These are phyloP conservation scores for Platycheirus rosarum DNA, from an alignment of 2,888 invertebrate genomes.

Conservation along the genomic window DNA sequence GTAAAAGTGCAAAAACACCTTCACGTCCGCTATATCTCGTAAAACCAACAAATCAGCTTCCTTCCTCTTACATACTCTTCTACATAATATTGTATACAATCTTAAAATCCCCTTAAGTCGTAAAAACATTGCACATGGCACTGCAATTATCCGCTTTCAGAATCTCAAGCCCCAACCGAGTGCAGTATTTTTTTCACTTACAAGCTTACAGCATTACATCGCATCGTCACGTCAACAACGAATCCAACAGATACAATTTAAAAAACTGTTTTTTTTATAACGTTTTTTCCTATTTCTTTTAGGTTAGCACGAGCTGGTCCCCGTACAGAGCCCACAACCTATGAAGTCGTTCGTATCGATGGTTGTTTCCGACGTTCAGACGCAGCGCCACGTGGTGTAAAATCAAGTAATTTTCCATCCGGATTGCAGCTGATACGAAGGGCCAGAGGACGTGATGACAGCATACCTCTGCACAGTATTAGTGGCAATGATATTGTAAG, in stretches of 20 bases:
- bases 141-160: slow-evolving; percentile 52
- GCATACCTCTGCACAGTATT: slow-evolving; percentile 83
- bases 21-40: slow-evolving; percentile 54
- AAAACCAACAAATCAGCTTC: slow-evolving; percentile 39
- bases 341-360: slow-evolving; percentile 88
- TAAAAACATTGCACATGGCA: slow-evolving; percentile 51
- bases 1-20: slow-evolving; percentile 4
- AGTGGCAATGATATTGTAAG: slow-evolving; percentile 86
- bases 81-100: slow-evolving; percentile 5
- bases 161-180: slow-evolving; percentile 1
- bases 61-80: neutral
- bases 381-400: slow-evolving; percentile 84
- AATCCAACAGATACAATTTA: neutral
- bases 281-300: neutral
- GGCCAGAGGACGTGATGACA: slow-evolving; percentile 84
- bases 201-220: slow-evolving; percentile 38
- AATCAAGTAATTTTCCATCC: slow-evolving; percentile 82
- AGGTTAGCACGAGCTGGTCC: slow-evolving; percentile 87
- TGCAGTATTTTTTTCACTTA: neutral
- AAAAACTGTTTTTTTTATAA: neutral
- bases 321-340: slow-evolving; percentile 88
- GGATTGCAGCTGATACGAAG: slow-evolving; percentile 83
- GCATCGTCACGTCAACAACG: neutral
- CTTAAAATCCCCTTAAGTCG: slow-evolving; percentile 44
- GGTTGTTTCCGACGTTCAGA: slow-evolving; percentile 86